Evolutionary conservation across 2,113 vertebrate genomes (phyloP), one percentile per base, ranked within the genome.

Genomic region (Semnornis frantzii): DNA sequence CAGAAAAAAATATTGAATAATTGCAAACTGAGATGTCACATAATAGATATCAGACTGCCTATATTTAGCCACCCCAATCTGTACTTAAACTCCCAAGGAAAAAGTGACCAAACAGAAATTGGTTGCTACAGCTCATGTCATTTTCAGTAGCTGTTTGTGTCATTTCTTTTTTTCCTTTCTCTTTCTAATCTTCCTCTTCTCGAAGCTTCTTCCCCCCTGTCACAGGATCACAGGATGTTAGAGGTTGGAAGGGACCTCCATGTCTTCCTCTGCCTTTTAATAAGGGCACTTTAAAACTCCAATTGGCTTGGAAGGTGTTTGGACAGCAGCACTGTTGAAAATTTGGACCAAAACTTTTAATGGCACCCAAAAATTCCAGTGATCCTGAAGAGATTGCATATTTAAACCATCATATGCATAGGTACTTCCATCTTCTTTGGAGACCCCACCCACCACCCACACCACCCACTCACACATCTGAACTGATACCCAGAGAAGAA

Each of bases 21-120:
- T 78, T 94, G 94, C 87, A 66, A 87, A 78, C 44, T 23, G 70
- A 46, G 69, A 33, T 94, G 80, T 83, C 85, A 90, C 72, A 75
- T 37, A 90, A 85, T 71, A 94, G 85, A 13, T 39, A 75, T 44
- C 73, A 50, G 58, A 58, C 69, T 75, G 46, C 19, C 94, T 94
- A 88, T 88, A 84, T 90, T 92, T 88, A 95, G 82, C 89, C 39
- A 65, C 46, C 8, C 15, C 74, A 78, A 72, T 46, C 65, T 91
- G 64, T 81, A 75, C 69, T 91, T 85, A 78, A 77, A 91, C 31
- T 72, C 64, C 46, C 39, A 57, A 1, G 1, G 74, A 13, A 58
- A 74, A 93, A 92, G 85, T 20, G 28, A 27, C 59, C 74, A 65
- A 31, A 71, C 58, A 58, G 72, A 48, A 87, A 46, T 13, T 69